These are phyloP conservation scores for Ormia ochracea DNA, from an alignment of 2,888 invertebrate species.

Conservation along the genomic window DNA sequence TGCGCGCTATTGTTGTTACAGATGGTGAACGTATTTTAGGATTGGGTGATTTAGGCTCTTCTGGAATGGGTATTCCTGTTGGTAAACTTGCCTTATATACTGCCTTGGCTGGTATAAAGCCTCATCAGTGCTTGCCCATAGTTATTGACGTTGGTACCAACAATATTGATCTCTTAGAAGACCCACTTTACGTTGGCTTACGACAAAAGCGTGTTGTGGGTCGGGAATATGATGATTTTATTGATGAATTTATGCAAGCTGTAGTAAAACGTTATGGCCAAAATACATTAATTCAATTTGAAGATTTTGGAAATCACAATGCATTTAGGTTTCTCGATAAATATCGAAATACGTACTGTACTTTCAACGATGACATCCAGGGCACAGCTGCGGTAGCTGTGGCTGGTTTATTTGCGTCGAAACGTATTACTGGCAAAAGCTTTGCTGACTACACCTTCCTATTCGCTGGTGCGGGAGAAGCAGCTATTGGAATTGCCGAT, in stretches of 20 bases:
- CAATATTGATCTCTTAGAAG: conserved; percentile 90
- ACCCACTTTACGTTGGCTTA: conserved; percentile 96
- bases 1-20: conserved; percentile 93
- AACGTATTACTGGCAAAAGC: conserved; percentile 80
- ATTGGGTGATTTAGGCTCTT: conserved; percentile 96
- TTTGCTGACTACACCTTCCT: conserved; percentile 92
- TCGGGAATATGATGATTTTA: conserved; percentile 91
- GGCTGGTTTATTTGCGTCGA: conserved; percentile 84
- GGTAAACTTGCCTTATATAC: conserved; percentile 97
- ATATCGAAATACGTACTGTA: conserved; percentile 94
- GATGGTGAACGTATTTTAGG: conserved; percentile 98
- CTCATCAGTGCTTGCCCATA: conserved; percentile 95
- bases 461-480: conserved; percentile 95
- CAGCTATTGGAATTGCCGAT: conserved; percentile 94
- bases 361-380: conserved; percentile 99
- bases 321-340: conserved; percentile 96
- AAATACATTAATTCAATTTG: conserved; percentile 91
- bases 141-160: conserved; percentile 96
- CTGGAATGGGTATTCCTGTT: conserved; percentile 98
- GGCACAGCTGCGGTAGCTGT: conserved; percentile 97
- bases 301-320: conserved; percentile 98
- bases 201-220: conserved; percentile 91
- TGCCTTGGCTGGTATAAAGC: conserved; percentile 96
- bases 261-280: conserved; percentile 91
- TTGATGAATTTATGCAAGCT: conserved; percentile 98